A percentile compares a stretch with the other conserved stretches of the same genome.
Conservation (phyloP, 2,888 invertebrate species). For the Seladonia tumulorum region DNA sequence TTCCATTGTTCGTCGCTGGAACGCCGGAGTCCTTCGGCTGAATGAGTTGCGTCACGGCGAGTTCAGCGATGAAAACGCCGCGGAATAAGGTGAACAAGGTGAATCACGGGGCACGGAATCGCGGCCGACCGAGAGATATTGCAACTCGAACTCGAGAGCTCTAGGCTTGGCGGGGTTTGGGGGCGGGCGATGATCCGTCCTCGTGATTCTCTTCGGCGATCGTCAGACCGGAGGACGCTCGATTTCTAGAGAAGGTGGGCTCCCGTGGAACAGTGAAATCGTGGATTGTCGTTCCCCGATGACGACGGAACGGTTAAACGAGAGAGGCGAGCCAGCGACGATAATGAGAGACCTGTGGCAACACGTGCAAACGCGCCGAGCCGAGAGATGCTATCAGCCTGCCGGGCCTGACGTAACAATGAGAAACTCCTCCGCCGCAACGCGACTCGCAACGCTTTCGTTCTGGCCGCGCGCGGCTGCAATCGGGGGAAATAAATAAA, state of each 20-base stretch:
- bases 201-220: not conserved
- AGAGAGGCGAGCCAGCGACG: constrained; percentile 70
- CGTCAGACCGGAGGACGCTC: constrained; percentile 11
- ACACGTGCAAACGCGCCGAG: constrained; percentile 72
- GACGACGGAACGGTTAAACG: constrained; percentile 69
- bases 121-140: constrained; percentile 33
- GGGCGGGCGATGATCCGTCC: not conserved
- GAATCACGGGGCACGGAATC: constrained; percentile 26
- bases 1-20: constrained; percentile 56
- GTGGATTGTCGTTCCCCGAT: constrained; percentile 48
- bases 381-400: constrained; percentile 75
- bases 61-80: constrained; percentile 51
- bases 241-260: constrained; percentile 28
- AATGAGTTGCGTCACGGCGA: constrained; percentile 61
- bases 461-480: constrained; percentile 67
- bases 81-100: constrained; percentile 57
- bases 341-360: constrained; percentile 78
- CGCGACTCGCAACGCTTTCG: constrained; percentile 78
- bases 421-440: constrained; percentile 77
- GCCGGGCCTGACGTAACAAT: constrained; percentile 78
- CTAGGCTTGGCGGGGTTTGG: not conserved
- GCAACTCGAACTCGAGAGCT: constrained; percentile 32
- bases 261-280: constrained; percentile 54
- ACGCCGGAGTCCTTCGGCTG: constrained; percentile 56
- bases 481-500: constrained; percentile 69